Conservation (phyloP, 2,113 vertebrate species). For the Narcine bancroftii region DNA sequence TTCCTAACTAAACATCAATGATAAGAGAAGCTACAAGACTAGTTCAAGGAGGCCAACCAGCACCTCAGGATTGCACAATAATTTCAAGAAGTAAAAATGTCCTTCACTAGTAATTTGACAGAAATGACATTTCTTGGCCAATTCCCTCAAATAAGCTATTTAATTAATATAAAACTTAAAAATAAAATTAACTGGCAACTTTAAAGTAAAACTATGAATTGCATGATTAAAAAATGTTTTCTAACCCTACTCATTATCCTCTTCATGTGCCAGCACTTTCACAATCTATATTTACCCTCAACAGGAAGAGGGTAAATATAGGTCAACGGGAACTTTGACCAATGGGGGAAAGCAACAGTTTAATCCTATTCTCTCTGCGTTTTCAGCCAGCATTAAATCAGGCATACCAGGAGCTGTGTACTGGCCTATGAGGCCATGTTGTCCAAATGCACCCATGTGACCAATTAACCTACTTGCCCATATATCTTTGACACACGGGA, state of each 20-base stretch:
- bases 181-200: not conserved
- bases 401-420: not conserved
- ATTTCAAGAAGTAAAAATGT: not conserved
- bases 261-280: not conserved
- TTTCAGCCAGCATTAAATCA: not conserved
- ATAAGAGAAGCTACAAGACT: not conserved
- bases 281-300: not conserved
- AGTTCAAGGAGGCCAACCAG: not conserved
- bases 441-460: no score
- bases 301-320: no score
- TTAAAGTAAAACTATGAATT: not conserved
- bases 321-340: not conserved
- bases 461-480: no score
- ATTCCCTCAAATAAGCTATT: not conserved
- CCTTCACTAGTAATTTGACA: not conserved
- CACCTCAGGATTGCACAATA: not conserved
- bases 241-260: not conserved
- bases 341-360: not conserved
- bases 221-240: constrained; percentile 32
- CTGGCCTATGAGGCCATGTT: no score
- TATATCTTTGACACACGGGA: no score
- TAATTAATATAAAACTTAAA: not conserved
- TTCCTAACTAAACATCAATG: not conserved
- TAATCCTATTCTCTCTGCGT: no score
- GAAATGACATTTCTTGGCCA: not conserved